Percentiles rank a stretch among this genome's conserved stretches.
Conservation (phyloP, 2,113 vertebrate species). For the Zonotrichia leucophrys region DNA sequence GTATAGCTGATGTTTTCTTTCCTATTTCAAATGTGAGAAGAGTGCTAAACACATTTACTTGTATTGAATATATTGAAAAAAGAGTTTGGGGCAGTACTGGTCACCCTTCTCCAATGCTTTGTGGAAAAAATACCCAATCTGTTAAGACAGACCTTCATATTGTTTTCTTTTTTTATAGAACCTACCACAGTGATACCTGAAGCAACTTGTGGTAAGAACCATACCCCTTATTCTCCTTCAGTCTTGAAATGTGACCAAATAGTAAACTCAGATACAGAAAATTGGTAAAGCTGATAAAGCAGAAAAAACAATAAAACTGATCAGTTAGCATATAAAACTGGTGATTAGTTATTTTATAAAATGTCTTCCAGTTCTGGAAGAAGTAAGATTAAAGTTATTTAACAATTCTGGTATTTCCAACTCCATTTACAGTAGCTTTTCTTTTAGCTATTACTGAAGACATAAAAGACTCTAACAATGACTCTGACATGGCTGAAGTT, state of each 20-base stretch:
- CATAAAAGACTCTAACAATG: fast-evolving
- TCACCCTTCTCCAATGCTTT: background rate
- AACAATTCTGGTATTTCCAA: background rate
- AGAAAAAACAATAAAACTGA: background rate
- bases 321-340: background rate
- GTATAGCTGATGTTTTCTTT: background rate
- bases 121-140: background rate
- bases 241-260: background rate
- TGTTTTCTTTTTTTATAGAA: slow-evolving; percentile 12
- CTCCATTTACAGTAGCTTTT: background rate
- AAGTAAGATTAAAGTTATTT: background rate
- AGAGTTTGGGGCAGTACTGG: background rate
- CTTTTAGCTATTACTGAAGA: background rate
- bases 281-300: background rate
- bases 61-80: background rate
- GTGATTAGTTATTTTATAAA: background rate
- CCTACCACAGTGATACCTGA: background rate
- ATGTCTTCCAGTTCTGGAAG: background rate
- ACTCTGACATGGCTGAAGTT: background rate
- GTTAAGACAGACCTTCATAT: background rate
- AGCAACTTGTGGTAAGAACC: slow-evolving; percentile 25
- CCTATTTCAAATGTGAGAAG: background rate
- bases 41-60: background rate
- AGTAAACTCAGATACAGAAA: background rate
- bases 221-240: background rate